phyloP scores from a whole-genome alignment of 2,888 invertebrate species.

The Geotrupes spiniger region DNA sequence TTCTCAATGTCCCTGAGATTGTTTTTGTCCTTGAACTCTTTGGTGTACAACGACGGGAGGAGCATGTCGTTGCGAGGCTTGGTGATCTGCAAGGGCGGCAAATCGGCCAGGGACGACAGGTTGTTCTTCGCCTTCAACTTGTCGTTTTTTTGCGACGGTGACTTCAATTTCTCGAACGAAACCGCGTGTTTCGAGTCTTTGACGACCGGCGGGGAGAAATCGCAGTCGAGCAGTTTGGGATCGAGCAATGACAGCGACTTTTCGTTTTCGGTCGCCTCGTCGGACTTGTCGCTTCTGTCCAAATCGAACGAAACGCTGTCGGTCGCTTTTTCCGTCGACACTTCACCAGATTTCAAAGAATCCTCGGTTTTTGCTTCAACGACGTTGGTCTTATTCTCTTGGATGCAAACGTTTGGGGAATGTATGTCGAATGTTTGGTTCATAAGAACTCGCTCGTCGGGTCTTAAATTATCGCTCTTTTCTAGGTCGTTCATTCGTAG shows the following conservation, averaged over 20 bases:
- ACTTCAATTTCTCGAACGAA: slow-evolving; percentile 23
- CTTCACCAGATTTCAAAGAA: too few relatives aligned
- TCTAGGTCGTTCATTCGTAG: neutral
- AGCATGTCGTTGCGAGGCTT: slow-evolving; percentile 41
- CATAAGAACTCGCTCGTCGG: too few relatives aligned
- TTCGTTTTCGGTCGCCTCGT: slow-evolving; percentile 17
- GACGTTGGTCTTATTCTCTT: too few relatives aligned
- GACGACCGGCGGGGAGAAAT: slow-evolving; percentile 29
- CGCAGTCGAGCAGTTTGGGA: slow-evolving; percentile 20
- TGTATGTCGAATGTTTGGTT: slow-evolving; percentile 33
- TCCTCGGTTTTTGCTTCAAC: too few relatives aligned
- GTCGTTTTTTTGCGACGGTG: slow-evolving; percentile 34
- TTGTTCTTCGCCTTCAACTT: slow-evolving; percentile 40
- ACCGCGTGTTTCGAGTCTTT: slow-evolving; percentile 30
- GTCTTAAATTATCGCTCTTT: too few relatives aligned
- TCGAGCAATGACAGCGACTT: slow-evolving; percentile 30
- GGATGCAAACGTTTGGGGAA: too few relatives aligned
- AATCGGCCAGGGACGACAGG: slow-evolving; percentile 41
- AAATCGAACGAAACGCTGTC: neutral
- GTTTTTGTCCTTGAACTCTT: slow-evolving; percentile 43
- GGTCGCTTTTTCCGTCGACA: neutral
- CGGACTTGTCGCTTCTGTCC: neutral
- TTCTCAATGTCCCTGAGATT: slow-evolving; percentile 41
- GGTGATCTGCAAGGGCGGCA: slow-evolving; percentile 39
- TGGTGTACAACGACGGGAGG: slow-evolving; percentile 44